Base-by-base conservation (phyloP, 2,113 vertebrate species). In the Actenoides hombroni region DNA sequence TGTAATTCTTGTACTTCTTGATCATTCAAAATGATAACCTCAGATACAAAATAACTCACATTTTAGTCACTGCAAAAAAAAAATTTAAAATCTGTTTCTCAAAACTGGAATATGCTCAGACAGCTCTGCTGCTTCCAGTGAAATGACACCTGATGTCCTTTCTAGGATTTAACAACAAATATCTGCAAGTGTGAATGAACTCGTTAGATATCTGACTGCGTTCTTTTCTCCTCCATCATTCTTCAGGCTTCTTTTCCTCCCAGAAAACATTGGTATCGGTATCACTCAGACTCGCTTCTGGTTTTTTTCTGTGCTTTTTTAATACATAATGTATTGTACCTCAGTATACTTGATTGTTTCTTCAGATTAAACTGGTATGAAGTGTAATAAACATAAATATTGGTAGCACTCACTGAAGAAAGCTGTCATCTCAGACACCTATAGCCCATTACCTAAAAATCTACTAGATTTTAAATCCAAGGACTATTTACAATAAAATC, bases 81-180 rank as follows among this genome's bases (percentile, higher is more conserved):
- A 19, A 25, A 51, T 24, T 11, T n/a, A 69, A 86, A 67, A 81
- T 69, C 21, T 39, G 11, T 53, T 70, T 87, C 6, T 80, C 28
- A 68, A 46, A 83, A 95, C 20, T 76, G n/a, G 60, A 94, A 88
- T 83, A 90, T 35, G 40, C 16, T 94, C 40, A 85, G 59, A 46
- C 33, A 96, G 35, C 48, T 54, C 29, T 90, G 28, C 9, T 88
- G 40, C 59, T 59, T 92, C 14, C 48, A 90, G 60, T 1, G 6
- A 82, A 87, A 86, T 46, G 18, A 82, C 15, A 81, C 13, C 40
- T 81, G 35, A 65, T 63, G 33, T 53, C 16, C 20, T 83, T 85
- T 68, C 74, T 25, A 75, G 51, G 33, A 90, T 71, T 88, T 82
- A 80, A 65, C 6, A 76, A 82, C 15, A 94, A 87, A 64, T 85